Evolutionary conservation across 2,888 invertebrate species (phyloP), one percentile per base, ranked within the genome.

Genomic region (Nephrotoma guestfalica): DNA sequence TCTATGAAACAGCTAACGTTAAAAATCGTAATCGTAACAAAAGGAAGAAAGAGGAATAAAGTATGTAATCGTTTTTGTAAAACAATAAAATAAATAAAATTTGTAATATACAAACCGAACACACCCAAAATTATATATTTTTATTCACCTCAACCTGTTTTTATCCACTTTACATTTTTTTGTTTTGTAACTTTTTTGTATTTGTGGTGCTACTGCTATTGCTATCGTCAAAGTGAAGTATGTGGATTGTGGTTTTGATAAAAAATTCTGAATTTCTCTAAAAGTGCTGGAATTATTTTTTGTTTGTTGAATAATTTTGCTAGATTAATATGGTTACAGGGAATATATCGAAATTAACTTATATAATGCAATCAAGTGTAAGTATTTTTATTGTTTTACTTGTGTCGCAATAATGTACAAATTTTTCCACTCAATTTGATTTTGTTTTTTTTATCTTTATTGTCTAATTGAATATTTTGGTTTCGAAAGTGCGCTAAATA

Each of bases 1-100:
- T 97, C 90, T 97, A 97, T 91, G 97, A 97, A 93, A 94, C 95
- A 43, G 93, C 96, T 9, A 97, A 97, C 93, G 97, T 97, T 86
- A 97, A 97, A 91, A 97, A 97, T 91, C 94, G 95, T 88, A 97
- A 96, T 92, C 94, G 96, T 88, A 94, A 94, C 90, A 95, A 94
- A 90, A 96, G 94, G 89, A 71, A 30, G 18, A 71, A 71, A 30
- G 30, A 93, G 91, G 89, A 85, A 87, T 51, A 57, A 15, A 13
- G 47, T 30, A 89, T 83, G 45, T 85, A 86, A 83, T 71, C 11
- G 30, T 71, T 57, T 71, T 71, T 51, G 51, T 51, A 51, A 51
- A 51, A 51, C n/a, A 51, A 51, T 30, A 2, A 6, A 71, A 71
- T 71, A 71, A 71, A 71, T n/a, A 51, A 4, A 51, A 30, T 30